Conservation (phyloP, 1,140 invertebrate genomes). For the Bombyx mori region ASM3026992v2 NC_085116.1:1815501-1816000, state of each 20-base stretch:
- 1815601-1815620: constrained; percentile 17
- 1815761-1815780: constrained; percentile 37
- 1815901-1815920: no score
- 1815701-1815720: constrained; percentile 25
- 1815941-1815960: no score
- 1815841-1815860: no score
- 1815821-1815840: constrained; percentile 27
- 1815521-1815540: no score
- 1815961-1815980: no score
- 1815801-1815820: constrained; percentile 25
- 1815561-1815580: no score
- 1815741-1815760: constrained; percentile 65
- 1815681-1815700: constrained; percentile 60
- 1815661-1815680: constrained; percentile 37
- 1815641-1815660: constrained; percentile 41
- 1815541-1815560: no score
- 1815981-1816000: no score
- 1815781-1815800: constrained; percentile 49
- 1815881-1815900: no score
- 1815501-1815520: no score
- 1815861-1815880: no score
- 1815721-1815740: constrained; percentile 48
- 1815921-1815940: no score
- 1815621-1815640: constrained; percentile 43
- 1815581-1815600: constrained; percentile 1